phyloP scores from a whole-genome alignment of 2,113 vertebrate genomes.

The Hippoglossus stenolepis region DNA sequence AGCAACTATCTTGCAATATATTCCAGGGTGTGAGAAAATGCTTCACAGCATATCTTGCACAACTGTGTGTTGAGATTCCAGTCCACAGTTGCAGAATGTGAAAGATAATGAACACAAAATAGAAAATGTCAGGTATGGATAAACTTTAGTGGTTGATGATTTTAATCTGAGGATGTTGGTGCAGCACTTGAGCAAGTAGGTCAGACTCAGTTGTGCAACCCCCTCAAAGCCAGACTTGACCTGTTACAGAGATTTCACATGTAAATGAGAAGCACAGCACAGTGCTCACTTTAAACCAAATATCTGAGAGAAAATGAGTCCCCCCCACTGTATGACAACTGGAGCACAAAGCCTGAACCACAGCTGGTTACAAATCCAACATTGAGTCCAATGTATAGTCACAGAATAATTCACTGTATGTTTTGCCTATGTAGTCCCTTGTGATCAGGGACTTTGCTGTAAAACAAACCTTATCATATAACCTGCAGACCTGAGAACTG shows the following conservation, averaged over 20 bases:
- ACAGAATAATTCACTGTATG: not conserved
- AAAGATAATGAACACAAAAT: no score
- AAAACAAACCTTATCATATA: not conserved
- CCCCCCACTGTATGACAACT: not conserved
- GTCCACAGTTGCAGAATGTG: conserved; percentile 18
- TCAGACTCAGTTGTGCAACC: conserved; percentile 2
- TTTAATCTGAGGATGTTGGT: no score
- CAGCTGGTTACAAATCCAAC: not conserved
- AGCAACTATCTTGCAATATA: conserved; percentile 31
- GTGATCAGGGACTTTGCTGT: not conserved
- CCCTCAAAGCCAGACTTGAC: conserved; percentile 2
- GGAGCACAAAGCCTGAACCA: not conserved
- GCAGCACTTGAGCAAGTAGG: conserved; percentile 14
- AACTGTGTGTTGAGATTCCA: conserved; percentile 27
- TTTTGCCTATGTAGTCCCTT: not conserved
- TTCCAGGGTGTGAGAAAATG: conserved; percentile 56
- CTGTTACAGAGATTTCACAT: conserved; percentile 16
- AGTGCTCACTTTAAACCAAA: not conserved
- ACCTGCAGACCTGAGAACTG: not conserved
- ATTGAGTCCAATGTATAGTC: no score
- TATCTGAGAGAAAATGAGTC: conserved; percentile 6
- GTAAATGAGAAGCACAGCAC: conserved; percentile 7
- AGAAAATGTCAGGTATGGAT: no score
- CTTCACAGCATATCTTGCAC: conserved; percentile 29
- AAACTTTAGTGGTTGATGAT: no score